A percentile compares a stretch with the other conserved stretches of the same genome.
These are phyloP conservation scores for Ophion costatus DNA, from an alignment of 2,888 invertebrate species.

Conservation along the genomic window DNA sequence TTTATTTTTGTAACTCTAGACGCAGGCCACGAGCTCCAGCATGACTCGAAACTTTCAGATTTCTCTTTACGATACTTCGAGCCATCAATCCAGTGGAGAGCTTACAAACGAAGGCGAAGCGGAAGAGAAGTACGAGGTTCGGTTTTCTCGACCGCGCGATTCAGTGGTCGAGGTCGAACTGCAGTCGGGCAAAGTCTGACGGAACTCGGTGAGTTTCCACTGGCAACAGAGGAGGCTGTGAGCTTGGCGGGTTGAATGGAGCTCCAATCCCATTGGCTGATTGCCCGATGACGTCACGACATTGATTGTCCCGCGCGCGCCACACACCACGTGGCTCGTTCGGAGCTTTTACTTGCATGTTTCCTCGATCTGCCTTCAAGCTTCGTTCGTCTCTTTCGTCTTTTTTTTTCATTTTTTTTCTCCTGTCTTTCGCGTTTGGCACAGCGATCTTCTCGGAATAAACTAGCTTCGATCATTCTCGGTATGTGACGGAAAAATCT, in stretches of 20 bases:
- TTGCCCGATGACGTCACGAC: slow-evolving; percentile 89
- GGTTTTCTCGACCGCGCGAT: slow-evolving; percentile 70
- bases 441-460: slow-evolving; percentile 5
- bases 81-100: neutral
- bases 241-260: slow-evolving; percentile 87
- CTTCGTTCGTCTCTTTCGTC: slow-evolving; percentile 31
- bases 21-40: no score
- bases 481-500: neutral
- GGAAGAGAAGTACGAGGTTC: slow-evolving; percentile 31
- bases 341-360: slow-evolving; percentile 59
- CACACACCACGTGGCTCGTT: slow-evolving; percentile 82
- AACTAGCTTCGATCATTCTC: neutral
- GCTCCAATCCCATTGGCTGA: slow-evolving; percentile 86
- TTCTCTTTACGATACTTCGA: neutral
- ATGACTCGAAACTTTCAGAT: no score
- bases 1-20: neutral
- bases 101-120: neutral
- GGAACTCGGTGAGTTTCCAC: slow-evolving; percentile 81
- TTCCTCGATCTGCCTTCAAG: slow-evolving; percentile 55
- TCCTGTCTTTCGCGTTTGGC: slow-evolving; percentile 10
- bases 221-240: slow-evolving; percentile 73
- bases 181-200: slow-evolving; percentile 82
- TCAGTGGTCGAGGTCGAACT: slow-evolving; percentile 82
- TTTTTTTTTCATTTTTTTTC: slow-evolving; percentile 7
- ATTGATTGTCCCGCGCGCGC: slow-evolving; percentile 88